A percentile compares a stretch with the other conserved stretches of the same genome.
These are phyloP conservation scores for Gymnoscopelus braueri DNA, from an alignment of 2,797 vertebrate species.

Conservation along the genomic window DNA sequence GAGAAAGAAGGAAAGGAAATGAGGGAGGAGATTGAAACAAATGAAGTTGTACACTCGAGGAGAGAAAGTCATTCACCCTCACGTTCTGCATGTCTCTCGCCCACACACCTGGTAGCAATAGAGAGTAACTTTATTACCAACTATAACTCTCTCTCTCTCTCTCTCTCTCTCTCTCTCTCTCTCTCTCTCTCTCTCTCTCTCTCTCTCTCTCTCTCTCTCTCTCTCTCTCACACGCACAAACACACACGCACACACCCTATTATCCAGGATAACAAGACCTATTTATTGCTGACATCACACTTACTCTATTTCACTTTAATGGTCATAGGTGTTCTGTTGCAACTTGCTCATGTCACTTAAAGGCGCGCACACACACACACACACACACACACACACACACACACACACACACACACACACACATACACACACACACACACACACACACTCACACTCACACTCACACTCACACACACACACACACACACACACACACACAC, in stretches of 20 bases:
- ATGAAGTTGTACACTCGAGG: too few relatives aligned
- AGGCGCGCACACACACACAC: neutral
- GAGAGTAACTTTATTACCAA: constrained; percentile 63
- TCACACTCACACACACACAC: constrained; percentile 14
- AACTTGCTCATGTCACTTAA: constrained; percentile 55
- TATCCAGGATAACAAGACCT: constrained; percentile 53
- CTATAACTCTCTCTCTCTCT: constrained; percentile 37
- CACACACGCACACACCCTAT: constrained; percentile 21
- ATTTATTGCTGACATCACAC: constrained; percentile 59
- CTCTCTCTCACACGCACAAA: constrained; percentile 3
- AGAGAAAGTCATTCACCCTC: too few relatives aligned
- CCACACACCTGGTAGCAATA: constrained; percentile 71
- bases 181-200: constrained; percentile 14
- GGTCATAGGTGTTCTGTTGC: constrained; percentile 41
- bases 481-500: constrained; percentile 22
- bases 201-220: constrained; percentile 12
- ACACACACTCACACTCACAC: constrained; percentile 24
- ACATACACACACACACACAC: neutral
- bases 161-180: constrained; percentile 14
- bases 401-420: neutral
- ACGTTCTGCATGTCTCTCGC: constrained; percentile 21
- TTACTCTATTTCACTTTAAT: constrained; percentile 55
- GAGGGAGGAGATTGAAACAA: too few relatives aligned
- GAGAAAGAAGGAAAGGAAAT: too few relatives aligned
- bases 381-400: neutral